Base-by-base conservation (phyloP, 37 sponge, comb jelly and placozoan species). In the Diacarnus erythraeanus region DNA sequence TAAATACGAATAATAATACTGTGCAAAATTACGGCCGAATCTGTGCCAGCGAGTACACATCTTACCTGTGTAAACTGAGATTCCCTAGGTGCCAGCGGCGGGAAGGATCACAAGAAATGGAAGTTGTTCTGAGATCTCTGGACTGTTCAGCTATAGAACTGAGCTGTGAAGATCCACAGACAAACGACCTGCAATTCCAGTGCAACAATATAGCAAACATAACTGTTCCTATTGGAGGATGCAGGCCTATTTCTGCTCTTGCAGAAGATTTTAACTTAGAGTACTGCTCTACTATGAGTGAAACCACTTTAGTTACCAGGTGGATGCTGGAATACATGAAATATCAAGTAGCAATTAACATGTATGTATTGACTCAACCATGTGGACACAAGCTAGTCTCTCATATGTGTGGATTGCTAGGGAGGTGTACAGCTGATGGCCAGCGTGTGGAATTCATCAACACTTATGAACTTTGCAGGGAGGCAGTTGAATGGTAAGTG, bases 271-370 rank as follows among this genome's bases (percentile, higher is more conserved):
- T 57, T 22, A 23, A 68, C 5, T 65, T 79, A 34, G 44, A 51
- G 23, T 0, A 30, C 18, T 79, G 79, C 54, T 42, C 69, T 0
- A 23, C 29, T 21, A n/a, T n/a, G n/a, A 30, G 39, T 36, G 18
- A 42, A 23, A 41, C 42, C 6, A 33, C 34, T 12, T 3, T 27
- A 15, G 57, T 79, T 6, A 79, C 79, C 2, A 31, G 8, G 2
- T 79, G 79, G 79, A 79, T 79, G 79, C 31, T 51, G 23, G 79
- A 79, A 33, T 42, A 57, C 38, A 6, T 79, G 57, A 44, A 51
- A 22, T 39, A 65, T 36, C 25, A 38, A 35, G 59, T 59, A 27
- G 3, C 18, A 31, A 37, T 23, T 35, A 5, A 2, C 12, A 8
- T 8, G 12, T 38, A 5, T 3, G 2, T 39, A n/a, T 42, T 8